phyloP scores from a whole-genome alignment of 1,140 invertebrate genomes.

The Ceratoteleas bidentatus region DNA sequence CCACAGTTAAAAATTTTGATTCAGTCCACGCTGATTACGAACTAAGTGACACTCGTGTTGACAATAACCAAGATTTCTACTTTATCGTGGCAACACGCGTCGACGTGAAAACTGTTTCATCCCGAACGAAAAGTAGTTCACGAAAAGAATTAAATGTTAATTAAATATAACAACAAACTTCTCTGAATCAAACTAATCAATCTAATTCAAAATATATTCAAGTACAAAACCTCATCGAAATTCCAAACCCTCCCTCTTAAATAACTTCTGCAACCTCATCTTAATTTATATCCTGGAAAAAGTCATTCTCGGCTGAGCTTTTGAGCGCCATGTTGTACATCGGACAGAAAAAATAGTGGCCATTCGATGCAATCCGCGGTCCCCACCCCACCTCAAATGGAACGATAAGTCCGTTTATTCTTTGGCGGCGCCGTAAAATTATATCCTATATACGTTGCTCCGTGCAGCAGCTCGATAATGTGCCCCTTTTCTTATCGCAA shows the following conservation, averaged over 20 bases:
- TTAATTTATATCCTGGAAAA: slow-evolving; percentile 11
- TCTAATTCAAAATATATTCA: no score
- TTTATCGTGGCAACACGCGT: slow-evolving; percentile 1
- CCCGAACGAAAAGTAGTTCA: no score
- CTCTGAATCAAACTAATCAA: no score
- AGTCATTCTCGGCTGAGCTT: slow-evolving; percentile 14
- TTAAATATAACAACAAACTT: no score
- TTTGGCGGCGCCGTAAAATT: slow-evolving; percentile 42
- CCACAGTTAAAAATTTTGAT: slow-evolving; percentile 7
- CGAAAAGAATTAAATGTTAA: no score
- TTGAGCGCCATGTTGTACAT: slow-evolving; percentile 18
- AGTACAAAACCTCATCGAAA: no score
- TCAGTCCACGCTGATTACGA: slow-evolving; percentile 8
- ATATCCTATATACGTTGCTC: slow-evolving; percentile 47
- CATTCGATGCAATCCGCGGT: slow-evolving; percentile 41
- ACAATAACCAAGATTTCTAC: slow-evolving; percentile 5
- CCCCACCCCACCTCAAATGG: slow-evolving; percentile 15
- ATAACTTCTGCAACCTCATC: no score
- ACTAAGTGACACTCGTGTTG: slow-evolving; percentile 9
- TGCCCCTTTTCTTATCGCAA: slow-evolving; percentile 50
- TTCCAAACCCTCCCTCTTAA: no score
- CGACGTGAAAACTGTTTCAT: not conserved
- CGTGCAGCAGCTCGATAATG: slow-evolving; percentile 43
- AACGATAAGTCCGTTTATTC: slow-evolving; percentile 50
- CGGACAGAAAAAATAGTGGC: slow-evolving; percentile 29